Percentiles rank a stretch among this genome's conserved stretches.
These are phyloP conservation scores for Ormia ochracea DNA, from an alignment of 2,888 invertebrate species.

Conservation along the genomic window DNA sequence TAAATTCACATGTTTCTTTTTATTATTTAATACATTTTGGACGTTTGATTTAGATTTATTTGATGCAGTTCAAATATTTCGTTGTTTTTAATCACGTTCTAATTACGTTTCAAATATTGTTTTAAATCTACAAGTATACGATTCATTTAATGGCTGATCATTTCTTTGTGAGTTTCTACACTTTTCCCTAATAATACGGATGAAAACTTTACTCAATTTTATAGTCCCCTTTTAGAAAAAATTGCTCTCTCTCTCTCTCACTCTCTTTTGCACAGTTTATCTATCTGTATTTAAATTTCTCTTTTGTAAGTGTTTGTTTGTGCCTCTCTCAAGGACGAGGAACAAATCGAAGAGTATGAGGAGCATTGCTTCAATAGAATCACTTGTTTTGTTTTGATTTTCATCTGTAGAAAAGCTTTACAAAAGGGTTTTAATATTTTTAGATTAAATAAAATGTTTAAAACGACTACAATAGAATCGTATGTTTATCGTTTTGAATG, in stretches of 20 bases:
- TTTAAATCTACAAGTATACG: not conserved
- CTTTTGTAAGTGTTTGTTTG: too few relatives aligned
- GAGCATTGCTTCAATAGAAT: too few relatives aligned
- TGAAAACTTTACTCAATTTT: conserved; percentile 20
- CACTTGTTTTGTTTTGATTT: too few relatives aligned
- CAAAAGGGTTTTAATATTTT: too few relatives aligned
- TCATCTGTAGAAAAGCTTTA: too few relatives aligned
- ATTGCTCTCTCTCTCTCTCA: not conserved
- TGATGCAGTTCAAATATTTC: conserved; percentile 35
- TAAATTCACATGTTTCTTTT: conserved; percentile 62
- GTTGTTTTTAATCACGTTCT: conserved; percentile 54
- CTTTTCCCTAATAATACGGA: conserved; percentile 43
- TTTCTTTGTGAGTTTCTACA: conserved; percentile 67
- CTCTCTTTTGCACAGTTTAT: too few relatives aligned
- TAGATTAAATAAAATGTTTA: too few relatives aligned
- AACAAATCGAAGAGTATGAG: too few relatives aligned
- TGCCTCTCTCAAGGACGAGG: too few relatives aligned
- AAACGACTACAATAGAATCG: too few relatives aligned
- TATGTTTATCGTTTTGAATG: too few relatives aligned
- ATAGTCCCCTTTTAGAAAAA: not conserved
- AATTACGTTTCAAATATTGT: conserved; percentile 22
- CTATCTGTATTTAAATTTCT: too few relatives aligned
- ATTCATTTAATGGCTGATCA: conserved; percentile 28
- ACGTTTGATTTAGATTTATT: conserved; percentile 51
- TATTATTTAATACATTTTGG: conserved; percentile 63